These are phyloP conservation scores for Serripes groenlandicus DNA, from an alignment of 2,888 invertebrate species.

Conservation along the genomic window DNA sequence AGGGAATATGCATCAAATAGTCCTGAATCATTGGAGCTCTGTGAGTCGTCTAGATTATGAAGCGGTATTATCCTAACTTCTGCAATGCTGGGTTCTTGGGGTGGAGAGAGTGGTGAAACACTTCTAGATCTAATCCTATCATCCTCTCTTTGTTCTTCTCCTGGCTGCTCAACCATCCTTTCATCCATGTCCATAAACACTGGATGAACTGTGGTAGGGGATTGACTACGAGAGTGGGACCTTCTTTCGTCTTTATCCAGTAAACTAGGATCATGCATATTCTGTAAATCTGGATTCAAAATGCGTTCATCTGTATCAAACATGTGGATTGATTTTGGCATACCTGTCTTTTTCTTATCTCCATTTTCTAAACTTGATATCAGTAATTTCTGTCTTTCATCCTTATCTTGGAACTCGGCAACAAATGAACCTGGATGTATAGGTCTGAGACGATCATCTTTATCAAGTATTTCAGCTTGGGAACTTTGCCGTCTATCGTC, in stretches of 20 bases:
- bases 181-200: constrained; percentile 24
- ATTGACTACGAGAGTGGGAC: constrained; percentile 41
- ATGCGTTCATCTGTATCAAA: constrained; percentile 24
- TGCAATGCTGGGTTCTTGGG: not conserved
- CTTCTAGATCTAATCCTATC: constrained; percentile 16
- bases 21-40: constrained; percentile 31
- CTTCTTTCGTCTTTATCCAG: constrained; percentile 34
- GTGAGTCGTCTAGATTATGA: constrained; percentile 21
- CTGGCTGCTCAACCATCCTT: not conserved
- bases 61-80: constrained; percentile 11
- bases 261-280: constrained; percentile 6
- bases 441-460: not conserved
- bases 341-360: not conserved
- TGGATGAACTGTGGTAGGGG: constrained; percentile 30
- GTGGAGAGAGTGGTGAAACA: not conserved
- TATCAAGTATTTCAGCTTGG: not conserved
- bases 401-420: not conserved
- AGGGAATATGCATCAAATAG: constrained; percentile 60
- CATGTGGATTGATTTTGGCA: not conserved
- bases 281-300: not conserved
- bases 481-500: not conserved
- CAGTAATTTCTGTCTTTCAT: not conserved
- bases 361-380: not conserved
- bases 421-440: no score
- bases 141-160: not conserved